These are phyloP conservation scores for Amphiprion percula DNA, from an alignment of 2,113 vertebrate genomes.

Conservation along the genomic window DNA sequence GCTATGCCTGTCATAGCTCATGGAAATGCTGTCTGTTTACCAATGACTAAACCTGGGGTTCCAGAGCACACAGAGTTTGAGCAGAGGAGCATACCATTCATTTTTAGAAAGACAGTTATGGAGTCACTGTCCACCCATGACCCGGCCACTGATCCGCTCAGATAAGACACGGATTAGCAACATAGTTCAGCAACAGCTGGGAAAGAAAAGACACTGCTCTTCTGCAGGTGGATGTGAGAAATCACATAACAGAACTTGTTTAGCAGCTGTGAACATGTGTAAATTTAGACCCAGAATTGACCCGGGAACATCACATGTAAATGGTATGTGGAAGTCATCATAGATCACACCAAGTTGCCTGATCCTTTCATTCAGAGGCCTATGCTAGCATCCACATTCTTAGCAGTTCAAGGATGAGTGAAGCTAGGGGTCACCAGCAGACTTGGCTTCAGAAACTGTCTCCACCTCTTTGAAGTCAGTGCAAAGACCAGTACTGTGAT, in stretches of 20 bases:
- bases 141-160: conserved; percentile 20
- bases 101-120: conserved; percentile 55
- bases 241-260: conserved; percentile 30
- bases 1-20: conserved; percentile 7
- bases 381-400: neutral
- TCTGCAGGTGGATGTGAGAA: conserved; percentile 51
- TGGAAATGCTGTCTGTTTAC: conserved; percentile 34
- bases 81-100: conserved; percentile 42
- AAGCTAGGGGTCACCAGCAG: neutral
- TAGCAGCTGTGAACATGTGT: conserved; percentile 11
- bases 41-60: conserved; percentile 12
- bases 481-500: conserved; percentile 2
- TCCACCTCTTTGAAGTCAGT: conserved; percentile 28
- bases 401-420: neutral
- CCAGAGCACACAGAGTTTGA: conserved; percentile 21
- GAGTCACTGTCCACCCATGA: conserved; percentile 41
- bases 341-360: neutral
- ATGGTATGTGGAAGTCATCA: neutral
- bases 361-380: neutral
- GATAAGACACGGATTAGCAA: conserved; percentile 39
- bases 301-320: neutral
- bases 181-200: conserved; percentile 57
- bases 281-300: neutral
- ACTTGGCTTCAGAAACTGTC: conserved; percentile 18
- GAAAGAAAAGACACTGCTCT: neutral